Base-by-base conservation (phyloP, 2,797 vertebrate species). In the Mus spretus region DNA sequence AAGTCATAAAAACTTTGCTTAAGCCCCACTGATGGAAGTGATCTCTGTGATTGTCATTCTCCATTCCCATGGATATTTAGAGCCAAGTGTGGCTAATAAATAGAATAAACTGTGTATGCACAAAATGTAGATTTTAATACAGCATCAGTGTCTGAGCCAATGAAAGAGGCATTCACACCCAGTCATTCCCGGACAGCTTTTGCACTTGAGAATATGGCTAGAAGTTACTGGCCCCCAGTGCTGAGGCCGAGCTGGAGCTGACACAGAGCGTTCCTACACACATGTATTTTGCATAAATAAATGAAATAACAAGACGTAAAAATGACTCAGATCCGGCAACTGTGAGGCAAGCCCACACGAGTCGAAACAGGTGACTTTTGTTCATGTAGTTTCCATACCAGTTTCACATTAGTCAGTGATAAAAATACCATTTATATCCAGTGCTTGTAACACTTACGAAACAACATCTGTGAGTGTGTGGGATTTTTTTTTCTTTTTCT, bases 341-440 rank as follows among this genome's bases (percentile, higher is more conserved):
- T 99, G 99, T 99, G 99, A 99, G 99, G 98, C 99, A 98, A 98
- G 99, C 99, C 99, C 99, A 99, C 99, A 98, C 98, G 99, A 99
- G 99, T 99, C 99, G 98, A 99, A 99, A 99, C 99, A 98, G 99
- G 99, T 99, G 99, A 99, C 99, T 99, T 99, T 99, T 99, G 99
- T 99, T 99, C 99, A 98, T 99, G 99, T 99, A 98, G 98, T 99
- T 99, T 99, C 99, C 98, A 98, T 99, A 99, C 99, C 99, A 99
- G 99, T 99, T 99, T 99, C 99, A 99, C 99, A 99, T 99, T 99
- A 99, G 99, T 99, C 99, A 99, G 99, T 99, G 99, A 99, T 99
- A 99, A 99, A 99, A 99, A 99, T 99, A 99, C 99, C 99, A 99
- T 99, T 99, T 99, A 99, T 99, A 99, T 99, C 99, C 99, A 99